A percentile compares a stretch with the other conserved stretches of the same genome.
Conservation (phyloP, 2,888 invertebrate species). For the Ophion ellenae region DNA sequence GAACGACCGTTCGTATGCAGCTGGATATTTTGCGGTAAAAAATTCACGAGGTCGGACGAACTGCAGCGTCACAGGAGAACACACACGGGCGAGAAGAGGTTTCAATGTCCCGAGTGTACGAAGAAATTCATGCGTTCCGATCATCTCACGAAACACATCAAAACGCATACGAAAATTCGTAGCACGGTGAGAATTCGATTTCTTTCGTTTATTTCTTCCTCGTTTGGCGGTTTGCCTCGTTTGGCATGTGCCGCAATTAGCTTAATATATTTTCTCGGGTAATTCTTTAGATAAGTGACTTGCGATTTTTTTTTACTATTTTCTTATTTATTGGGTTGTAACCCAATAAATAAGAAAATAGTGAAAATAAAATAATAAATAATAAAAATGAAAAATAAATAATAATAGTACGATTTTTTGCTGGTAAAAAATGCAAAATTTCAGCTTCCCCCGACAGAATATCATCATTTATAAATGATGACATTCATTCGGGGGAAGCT, state of each 20-base stretch:
- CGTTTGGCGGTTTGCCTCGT: not conserved
- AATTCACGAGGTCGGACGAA: conserved; percentile 89
- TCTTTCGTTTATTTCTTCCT: not conserved
- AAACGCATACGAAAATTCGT: conserved; percentile 91
- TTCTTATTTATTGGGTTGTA: no score
- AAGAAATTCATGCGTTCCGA: conserved; percentile 97
- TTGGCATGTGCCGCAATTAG: not conserved
- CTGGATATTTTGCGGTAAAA: conserved; percentile 97
- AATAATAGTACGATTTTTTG: no score
- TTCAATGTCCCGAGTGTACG: conserved; percentile 94
- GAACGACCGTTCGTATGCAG: conserved; percentile 97
- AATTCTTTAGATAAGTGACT: no score
- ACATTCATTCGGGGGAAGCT: no score
- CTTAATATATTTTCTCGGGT: no score
- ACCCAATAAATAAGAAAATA: no score
- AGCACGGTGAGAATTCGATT: conserved; percentile 84
- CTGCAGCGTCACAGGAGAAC: conserved; percentile 94
- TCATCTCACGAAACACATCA: conserved; percentile 95
- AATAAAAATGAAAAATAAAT: no score
- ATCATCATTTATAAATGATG: no score
- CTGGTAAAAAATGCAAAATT: no score
- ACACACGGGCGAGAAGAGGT: conserved; percentile 96
- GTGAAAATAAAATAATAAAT: no score
- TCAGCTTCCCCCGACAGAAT: no score
- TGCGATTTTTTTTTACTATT: no score